Conservation (phyloP, 2,888 invertebrate genomes). For the Spilosoma lubricipeda region DNA sequence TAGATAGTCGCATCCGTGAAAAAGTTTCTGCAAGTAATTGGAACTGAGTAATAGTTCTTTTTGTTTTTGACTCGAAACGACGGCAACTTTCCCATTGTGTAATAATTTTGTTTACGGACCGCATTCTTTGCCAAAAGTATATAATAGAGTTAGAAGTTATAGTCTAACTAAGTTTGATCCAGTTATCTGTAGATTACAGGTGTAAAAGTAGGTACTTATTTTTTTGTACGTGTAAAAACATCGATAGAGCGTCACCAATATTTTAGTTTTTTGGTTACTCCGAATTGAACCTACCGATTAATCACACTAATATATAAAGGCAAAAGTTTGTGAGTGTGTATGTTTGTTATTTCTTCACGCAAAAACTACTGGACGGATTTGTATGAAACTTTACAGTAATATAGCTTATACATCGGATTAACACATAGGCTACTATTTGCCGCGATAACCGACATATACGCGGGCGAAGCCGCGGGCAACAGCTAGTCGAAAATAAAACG, state of each 20-base stretch:
- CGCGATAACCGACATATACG: too few species aligned
- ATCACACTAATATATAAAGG: too few species aligned
- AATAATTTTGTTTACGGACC: background rate
- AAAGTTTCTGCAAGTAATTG: constrained; percentile 2
- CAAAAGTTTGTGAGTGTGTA: too few species aligned
- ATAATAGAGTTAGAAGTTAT: background rate
- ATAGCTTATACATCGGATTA: too few species aligned
- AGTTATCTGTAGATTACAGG: too few species aligned
- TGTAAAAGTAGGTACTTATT: background rate
- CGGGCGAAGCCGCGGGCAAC: too few species aligned
- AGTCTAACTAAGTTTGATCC: background rate
- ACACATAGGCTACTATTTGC: too few species aligned
- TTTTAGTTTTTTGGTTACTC: background rate
- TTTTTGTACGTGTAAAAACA: background rate
- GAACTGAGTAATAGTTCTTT: background rate
- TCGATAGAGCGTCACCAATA: background rate
- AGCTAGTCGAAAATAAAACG: too few species aligned
- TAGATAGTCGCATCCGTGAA: background rate
- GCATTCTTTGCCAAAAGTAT: background rate
- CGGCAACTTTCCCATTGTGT: background rate
- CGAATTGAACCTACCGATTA: background rate
- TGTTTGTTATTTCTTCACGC: too few species aligned
- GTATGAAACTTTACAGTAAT: too few species aligned
- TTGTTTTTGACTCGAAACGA: background rate
- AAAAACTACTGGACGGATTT: too few species aligned